Evolutionary conservation across 2,888 invertebrate genomes (phyloP), one percentile per base, ranked within the genome.

Genomic region (Dyspetes luteomarginatus): DNA sequence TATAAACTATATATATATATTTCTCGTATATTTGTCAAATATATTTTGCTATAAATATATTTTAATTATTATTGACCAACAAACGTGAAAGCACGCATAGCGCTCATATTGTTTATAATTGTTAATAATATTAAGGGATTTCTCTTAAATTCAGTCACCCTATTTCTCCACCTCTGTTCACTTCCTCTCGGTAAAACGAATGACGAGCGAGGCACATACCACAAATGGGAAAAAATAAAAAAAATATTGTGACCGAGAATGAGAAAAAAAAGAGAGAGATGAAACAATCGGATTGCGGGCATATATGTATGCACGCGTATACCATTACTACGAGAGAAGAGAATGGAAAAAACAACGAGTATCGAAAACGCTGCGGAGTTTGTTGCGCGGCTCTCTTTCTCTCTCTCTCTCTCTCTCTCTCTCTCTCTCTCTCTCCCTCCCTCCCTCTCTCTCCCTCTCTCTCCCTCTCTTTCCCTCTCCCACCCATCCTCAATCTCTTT

Each of bases 331-430:
- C 19, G 56, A 74, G 78, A 50, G 28, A 41, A 50, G 58, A 55
- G 71, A 65, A 45, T 71, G 77, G 43, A 28, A 67, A 71, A 69
- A 68, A 26, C n/a, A n/a, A n/a, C 15, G 41, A 48, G 76, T 60
- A 68, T 62, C 12, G 55, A 74, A 74, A 62, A 9, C 36, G 58
- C 43, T 50, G 67, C 69, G 24, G 74, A 74, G 69, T 74, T 81
- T 74, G 81, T 74, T 81, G 74, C 78, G 78, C 69, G 52, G 60
- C 74, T 74, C 64, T 71, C 73, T 52, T 48, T 36, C 48, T 45
- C 17, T 3, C 7, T 26, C 24, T 19, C 17, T 0, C 26, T 26
- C 24, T 0, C 3, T 15, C 22, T 24, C 30, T 2, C 15, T 24
- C 50, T 1, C 24, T 41, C 12, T n/a, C 2, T 2, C 58, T 30